phyloP scores from a whole-genome alignment of 2,113 vertebrate species.

The Phrynosoma platyrhinos region DNA sequence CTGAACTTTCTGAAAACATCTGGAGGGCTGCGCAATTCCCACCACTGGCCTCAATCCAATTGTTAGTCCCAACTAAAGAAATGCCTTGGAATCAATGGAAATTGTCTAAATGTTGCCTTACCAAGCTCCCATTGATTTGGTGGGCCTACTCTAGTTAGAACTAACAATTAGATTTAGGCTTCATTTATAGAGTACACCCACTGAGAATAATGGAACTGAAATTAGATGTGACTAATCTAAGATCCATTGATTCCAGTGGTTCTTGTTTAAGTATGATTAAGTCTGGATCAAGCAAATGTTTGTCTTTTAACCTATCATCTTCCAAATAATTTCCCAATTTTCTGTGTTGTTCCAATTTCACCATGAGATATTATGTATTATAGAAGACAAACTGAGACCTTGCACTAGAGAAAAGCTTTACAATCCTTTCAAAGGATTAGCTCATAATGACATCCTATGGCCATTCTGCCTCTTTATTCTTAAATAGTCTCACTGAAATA shows the following conservation, averaged over 20 bases:
- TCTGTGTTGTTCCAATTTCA: neutral
- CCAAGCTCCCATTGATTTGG: too few relatives aligned
- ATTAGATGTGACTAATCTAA: neutral
- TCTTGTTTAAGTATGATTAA: neutral
- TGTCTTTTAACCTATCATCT: neutral
- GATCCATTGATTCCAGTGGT: neutral
- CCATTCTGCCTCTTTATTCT: constrained; percentile 16
- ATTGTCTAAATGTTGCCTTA: too few relatives aligned
- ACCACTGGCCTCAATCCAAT: too few relatives aligned
- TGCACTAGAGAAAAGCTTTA: neutral
- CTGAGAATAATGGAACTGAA: neutral
- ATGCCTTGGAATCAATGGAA: too few relatives aligned
- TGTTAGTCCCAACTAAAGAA: too few relatives aligned
- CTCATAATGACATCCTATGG: neutral
- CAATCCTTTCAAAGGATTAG: neutral
- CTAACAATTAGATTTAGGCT: neutral
- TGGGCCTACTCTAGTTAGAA: neutral
- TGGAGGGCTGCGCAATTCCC: too few relatives aligned
- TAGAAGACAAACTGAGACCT: neutral
- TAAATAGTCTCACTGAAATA: constrained; percentile 19
- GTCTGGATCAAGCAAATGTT: neutral
- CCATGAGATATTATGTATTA: neutral
- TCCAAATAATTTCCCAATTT: neutral
- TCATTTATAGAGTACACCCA: neutral
- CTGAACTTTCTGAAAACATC: too few relatives aligned